Base-by-base conservation (phyloP, 2,888 invertebrate genomes). In the Dioctria linearis region DNA sequence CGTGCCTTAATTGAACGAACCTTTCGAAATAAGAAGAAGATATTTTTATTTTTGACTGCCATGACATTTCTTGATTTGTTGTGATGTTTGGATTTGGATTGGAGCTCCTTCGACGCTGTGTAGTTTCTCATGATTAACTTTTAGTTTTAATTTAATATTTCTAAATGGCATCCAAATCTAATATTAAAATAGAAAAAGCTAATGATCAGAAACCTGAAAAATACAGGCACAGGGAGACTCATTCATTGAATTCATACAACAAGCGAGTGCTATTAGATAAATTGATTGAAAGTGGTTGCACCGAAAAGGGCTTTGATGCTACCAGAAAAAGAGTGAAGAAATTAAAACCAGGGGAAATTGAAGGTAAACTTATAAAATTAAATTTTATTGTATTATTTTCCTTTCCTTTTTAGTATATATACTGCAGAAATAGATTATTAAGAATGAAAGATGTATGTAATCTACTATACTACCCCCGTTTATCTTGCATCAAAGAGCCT, bases 171-270 rank as follows among this genome's bases (percentile, higher is more conserved):
- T 42, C 11, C 11, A 3, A 9, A 11, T 42, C 13, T 5, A 46
- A 25, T 25, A 67, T 13, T 9, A 25, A 54, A 51, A 40, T 39
- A 25, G 40, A n/a, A 37, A 2, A 11, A n/a, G 11, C 49, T 25
- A 2, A 25, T 25, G 25, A 25, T 25, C 25, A 40, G 51, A 39
- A 2, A 3, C 39, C 51, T 5, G 40, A 51, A 0, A 76, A 61
- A 37, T 61, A 76, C 43, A 1, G 5, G 46, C 76, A 76, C 61
- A 46, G 46, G 4, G 13, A 43, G 11, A 8, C 9, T 4, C 79
- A 69, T 40, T 13, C 13, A 5, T 46, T 79, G 13, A 79, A 43
- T 39, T 0, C 67, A 3, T 79, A 79, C 43, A 79, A 79, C 57
- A 67, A 69, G 43, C 51, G n/a, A 3, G 4, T 11, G 4, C 13